phyloP scores from a whole-genome alignment of 2,888 invertebrate genomes.

The Ditula angustiorana region DNA sequence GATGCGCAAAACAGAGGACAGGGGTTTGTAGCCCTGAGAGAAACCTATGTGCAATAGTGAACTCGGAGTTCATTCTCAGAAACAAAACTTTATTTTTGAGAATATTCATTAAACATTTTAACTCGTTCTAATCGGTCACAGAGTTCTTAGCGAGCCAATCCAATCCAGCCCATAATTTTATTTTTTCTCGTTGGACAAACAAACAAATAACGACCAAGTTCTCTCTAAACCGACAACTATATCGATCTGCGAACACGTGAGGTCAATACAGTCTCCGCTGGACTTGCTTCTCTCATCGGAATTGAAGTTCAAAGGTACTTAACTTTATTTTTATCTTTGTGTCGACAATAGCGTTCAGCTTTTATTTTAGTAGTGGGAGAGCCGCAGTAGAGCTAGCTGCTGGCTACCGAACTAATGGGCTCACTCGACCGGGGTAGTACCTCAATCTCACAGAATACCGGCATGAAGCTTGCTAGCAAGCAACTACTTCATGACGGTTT shows the following conservation, averaged over 20 bases:
- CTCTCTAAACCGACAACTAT: constrained; percentile 19
- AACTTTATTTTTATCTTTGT: neutral
- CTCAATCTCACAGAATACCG: too few relatives aligned
- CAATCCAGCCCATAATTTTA: constrained; percentile 30
- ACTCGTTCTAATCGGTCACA: neutral
- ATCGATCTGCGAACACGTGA: constrained; percentile 18
- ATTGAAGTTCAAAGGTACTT: neutral
- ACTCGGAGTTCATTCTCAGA: too few relatives aligned
- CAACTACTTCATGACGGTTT: too few relatives aligned
- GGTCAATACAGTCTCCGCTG: constrained; percentile 11
- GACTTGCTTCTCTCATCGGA: neutral
- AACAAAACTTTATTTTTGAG: neutral
- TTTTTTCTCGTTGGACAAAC: constrained; percentile 21
- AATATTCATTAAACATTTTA: neutral
- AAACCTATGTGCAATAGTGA: too few relatives aligned
- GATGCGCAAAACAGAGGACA: too few relatives aligned
- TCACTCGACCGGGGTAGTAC: too few relatives aligned
- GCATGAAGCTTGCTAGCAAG: too few relatives aligned
- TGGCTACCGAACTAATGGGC: too few relatives aligned
- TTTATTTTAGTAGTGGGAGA: too few relatives aligned
- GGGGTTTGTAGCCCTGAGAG: too few relatives aligned
- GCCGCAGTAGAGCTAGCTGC: too few relatives aligned
- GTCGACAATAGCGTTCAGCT: neutral
- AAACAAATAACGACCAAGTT: constrained; percentile 33
- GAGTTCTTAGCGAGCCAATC: constrained; percentile 20